Evolutionary conservation across 2,113 vertebrate species (phyloP).

Genomic region (Pedionomus torquatus): DNA sequence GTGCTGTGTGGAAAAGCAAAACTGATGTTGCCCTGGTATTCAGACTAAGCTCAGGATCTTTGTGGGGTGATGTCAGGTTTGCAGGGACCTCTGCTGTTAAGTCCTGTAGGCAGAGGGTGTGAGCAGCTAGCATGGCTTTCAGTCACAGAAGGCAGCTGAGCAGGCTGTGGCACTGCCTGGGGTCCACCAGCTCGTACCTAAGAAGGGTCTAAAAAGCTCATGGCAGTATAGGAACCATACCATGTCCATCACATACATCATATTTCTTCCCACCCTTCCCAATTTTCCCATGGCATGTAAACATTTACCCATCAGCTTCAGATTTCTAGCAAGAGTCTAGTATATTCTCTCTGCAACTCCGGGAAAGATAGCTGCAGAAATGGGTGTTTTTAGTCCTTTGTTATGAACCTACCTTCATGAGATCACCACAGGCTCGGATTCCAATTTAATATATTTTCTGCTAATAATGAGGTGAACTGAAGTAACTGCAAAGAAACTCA

Average conservation of each 20-base stretch:
- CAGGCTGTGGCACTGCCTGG: not conserved
- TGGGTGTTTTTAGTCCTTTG: not conserved
- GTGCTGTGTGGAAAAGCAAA: not conserved
- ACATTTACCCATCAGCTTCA: not conserved
- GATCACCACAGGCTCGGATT: slow-evolving; percentile 37
- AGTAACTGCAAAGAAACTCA: slow-evolving; percentile 48
- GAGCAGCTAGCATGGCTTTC: not conserved
- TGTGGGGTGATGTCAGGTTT: not conserved
- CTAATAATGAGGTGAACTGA: slow-evolving; percentile 52
- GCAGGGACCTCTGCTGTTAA: not conserved
- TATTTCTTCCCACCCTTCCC: not conserved
- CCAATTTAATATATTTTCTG: slow-evolving; percentile 40
- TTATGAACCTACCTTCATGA: not conserved
- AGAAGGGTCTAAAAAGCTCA: not conserved
- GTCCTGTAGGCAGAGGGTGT: not conserved
- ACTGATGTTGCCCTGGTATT: not conserved
- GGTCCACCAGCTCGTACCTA: accelerated
- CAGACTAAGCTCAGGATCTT: not conserved
- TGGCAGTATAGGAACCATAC: not conserved
- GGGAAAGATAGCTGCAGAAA: not conserved
- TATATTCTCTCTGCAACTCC: not conserved
- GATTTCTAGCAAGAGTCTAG: not conserved
- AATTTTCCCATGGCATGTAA: not conserved
- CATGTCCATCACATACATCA: not conserved
- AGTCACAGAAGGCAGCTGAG: not conserved